These are phyloP conservation scores for Microplitis demolitor DNA, from an alignment of 1,140 invertebrate genomes.

Conservation along the genomic window DNA sequence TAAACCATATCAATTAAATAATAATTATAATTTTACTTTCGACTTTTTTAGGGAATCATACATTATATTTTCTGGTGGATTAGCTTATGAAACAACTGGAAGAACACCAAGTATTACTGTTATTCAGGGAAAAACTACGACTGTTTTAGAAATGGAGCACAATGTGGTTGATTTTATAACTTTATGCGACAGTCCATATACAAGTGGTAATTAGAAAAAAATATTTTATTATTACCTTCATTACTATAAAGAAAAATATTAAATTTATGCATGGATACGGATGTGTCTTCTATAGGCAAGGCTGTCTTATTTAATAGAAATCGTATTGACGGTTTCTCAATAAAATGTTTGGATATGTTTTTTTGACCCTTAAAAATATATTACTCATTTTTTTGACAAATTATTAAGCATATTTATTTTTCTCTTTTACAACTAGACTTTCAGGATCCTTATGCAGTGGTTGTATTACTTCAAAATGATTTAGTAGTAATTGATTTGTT, in stretches of 20 bases:
- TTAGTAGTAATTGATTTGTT: slow-evolving; percentile 96
- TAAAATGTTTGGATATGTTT: too few relatives aligned
- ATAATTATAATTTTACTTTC: slow-evolving; percentile 14
- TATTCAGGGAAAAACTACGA: slow-evolving; percentile 92
- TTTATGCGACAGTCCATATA: slow-evolving; percentile 91
- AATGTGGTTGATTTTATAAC: slow-evolving; percentile 97
- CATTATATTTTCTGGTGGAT: slow-evolving; percentile 94
- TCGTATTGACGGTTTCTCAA: too few relatives aligned
- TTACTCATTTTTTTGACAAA: neutral
- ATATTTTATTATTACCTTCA: slow-evolving; percentile 1
- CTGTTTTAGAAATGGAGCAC: slow-evolving; percentile 98
- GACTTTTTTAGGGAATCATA: slow-evolving; percentile 73
- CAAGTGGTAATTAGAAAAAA: slow-evolving; percentile 72
- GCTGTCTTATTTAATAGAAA: too few relatives aligned
- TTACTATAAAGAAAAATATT: slow-evolving; percentile 22
- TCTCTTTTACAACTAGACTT: slow-evolving; percentile 72
- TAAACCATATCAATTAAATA: neutral
- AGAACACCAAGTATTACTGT: slow-evolving; percentile 94
- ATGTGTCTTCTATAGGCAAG: slow-evolving; percentile 11
- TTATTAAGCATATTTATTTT: slow-evolving; percentile 17
- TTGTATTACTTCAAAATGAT: slow-evolving; percentile 96
- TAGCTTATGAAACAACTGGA: slow-evolving; percentile 87
- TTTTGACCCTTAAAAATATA: too few relatives aligned
- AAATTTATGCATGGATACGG: neutral
- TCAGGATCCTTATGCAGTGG: slow-evolving; percentile 96